Conservation (phyloP, 2,113 vertebrate species). For the Xenus cinereus region DNA sequence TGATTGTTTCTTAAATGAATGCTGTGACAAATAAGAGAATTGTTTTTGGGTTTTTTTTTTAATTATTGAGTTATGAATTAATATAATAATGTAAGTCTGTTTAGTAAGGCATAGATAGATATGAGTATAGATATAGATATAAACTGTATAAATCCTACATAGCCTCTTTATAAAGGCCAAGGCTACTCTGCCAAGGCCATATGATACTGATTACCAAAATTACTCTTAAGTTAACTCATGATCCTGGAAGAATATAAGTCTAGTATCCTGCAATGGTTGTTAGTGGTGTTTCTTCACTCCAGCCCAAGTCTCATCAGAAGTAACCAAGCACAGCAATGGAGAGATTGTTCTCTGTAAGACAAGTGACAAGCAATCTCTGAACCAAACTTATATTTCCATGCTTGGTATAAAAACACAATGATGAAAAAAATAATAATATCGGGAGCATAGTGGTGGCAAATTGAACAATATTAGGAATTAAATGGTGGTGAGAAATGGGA, state of each 20-base stretch:
- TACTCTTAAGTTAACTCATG: neutral
- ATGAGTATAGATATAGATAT: too few species aligned
- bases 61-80: neutral
- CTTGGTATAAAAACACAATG: neutral
- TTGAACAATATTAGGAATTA: constrained; percentile 39
- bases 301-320: neutral
- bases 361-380: constrained; percentile 1
- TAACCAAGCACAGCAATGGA: neutral
- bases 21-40: neutral
- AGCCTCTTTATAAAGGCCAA: neutral
- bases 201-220: neutral
- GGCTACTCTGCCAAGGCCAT: neutral
- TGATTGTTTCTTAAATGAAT: neutral
- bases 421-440: constrained; percentile 2
- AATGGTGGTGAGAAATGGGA: constrained; percentile 48
- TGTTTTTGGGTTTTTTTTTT: neutral
- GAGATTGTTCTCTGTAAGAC: neutral
- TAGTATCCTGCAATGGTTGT: neutral
- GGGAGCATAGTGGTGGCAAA: neutral
- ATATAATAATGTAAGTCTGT: neutral
- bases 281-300: neutral
- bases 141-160: neutral
- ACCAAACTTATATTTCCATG: neutral
- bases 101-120: neutral
- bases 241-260: neutral